Evolutionary conservation across 2,113 vertebrate genomes (phyloP).

Genomic region (Ibidorhyncha struthersii): DNA sequence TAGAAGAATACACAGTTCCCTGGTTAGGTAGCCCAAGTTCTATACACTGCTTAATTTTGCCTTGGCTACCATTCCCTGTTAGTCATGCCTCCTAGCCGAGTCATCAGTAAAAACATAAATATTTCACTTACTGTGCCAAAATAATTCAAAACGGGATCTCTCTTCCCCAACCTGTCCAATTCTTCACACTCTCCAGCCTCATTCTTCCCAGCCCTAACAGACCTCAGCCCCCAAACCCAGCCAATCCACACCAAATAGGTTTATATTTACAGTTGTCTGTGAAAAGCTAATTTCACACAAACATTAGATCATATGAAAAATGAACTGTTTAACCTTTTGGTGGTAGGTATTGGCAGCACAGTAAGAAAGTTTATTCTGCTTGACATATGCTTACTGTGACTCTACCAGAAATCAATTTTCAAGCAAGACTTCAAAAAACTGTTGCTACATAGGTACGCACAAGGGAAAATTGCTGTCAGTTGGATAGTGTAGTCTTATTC

Average conservation of each 20-base stretch:
- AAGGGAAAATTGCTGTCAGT: neutral
- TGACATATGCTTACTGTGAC: neutral
- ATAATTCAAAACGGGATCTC: neutral
- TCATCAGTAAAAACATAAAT: neutral
- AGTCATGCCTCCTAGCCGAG: neutral
- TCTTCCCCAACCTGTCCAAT: neutral
- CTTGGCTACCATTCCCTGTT: neutral
- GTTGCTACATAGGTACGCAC: neutral
- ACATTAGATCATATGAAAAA: neutral
- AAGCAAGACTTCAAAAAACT: neutral
- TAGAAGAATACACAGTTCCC: neutral
- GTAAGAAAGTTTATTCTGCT: neutral
- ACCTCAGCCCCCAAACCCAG: neutral
- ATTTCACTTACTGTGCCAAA: neutral
- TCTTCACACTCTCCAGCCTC: neutral
- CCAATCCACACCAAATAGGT: neutral
- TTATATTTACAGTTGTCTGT: neutral
- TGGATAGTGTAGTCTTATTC: neutral
- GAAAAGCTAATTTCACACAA: neutral
- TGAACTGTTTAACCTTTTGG: neutral
- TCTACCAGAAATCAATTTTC: neutral
- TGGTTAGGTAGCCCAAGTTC: neutral
- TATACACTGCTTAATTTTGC: neutral
- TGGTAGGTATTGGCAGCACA: neutral
- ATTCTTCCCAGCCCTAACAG: neutral